Evolutionary conservation across 2,797 vertebrate species (phyloP).

Genomic region (Pangasius krempfi): DNA sequence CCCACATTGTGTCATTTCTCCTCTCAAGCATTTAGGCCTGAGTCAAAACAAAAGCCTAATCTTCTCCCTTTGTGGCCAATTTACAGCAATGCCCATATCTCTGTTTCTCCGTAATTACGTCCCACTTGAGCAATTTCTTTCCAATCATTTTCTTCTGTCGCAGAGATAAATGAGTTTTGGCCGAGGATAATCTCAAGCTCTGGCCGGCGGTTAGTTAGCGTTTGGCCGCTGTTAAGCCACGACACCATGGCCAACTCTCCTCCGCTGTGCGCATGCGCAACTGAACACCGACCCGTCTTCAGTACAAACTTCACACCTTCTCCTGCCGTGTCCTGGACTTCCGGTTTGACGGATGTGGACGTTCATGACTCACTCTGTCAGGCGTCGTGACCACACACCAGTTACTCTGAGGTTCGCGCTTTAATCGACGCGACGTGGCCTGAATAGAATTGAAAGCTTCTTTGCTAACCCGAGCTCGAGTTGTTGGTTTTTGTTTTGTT

Average conservation of each 20-base stretch:
- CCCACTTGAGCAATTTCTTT: constrained; percentile 58
- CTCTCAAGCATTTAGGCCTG: constrained; percentile 47
- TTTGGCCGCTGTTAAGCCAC: constrained; percentile 37
- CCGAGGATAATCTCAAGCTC: constrained; percentile 43
- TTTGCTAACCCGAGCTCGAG: neutral
- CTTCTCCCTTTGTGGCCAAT: constrained; percentile 61
- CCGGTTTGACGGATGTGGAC: neutral
- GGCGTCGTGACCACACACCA: constrained; percentile 2
- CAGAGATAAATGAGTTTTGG: constrained; percentile 59
- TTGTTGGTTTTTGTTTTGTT: neutral
- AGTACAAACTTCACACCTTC: neutral
- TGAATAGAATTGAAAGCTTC: neutral
- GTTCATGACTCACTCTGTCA: neutral
- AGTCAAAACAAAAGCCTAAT: constrained; percentile 60
- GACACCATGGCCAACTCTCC: constrained; percentile 22
- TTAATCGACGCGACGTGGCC: constrained; percentile 1
- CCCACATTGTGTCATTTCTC: constrained; percentile 45
- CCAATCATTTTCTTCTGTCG: constrained; percentile 58
- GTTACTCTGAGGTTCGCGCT: constrained; percentile 1
- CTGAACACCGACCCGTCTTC: neutral
- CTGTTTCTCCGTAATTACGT: constrained; percentile 52
- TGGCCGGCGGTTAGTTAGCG: constrained; percentile 49
- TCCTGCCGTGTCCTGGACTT: neutral
- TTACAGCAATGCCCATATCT: constrained; percentile 56
- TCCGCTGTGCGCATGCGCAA: constrained; percentile 14